Percentiles rank a stretch among this genome's conserved stretches.
These are phyloP conservation scores for Lycaon pictus DNA, from an alignment of 2,113 vertebrate genomes.

Conservation along the genomic window DNA sequence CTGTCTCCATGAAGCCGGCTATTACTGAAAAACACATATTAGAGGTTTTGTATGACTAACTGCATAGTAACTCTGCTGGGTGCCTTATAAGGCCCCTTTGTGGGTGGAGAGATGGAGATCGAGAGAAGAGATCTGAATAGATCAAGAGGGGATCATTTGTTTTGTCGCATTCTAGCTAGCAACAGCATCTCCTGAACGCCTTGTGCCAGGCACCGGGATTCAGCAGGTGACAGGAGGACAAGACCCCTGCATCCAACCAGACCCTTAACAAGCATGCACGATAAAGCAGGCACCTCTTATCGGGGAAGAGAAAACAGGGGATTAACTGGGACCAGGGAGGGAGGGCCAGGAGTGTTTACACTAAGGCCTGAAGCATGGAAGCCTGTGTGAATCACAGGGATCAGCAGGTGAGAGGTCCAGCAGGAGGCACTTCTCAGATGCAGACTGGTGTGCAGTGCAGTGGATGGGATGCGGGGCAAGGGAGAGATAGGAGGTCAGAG, in stretches of 20 bases:
- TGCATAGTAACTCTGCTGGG: neutral
- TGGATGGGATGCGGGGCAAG: neutral
- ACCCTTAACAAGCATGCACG: neutral
- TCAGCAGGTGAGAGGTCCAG: neutral
- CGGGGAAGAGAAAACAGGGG: neutral
- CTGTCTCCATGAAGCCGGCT: neutral
- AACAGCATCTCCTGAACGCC: neutral
- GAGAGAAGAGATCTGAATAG: neutral
- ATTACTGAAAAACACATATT: neutral
- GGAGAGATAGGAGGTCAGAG: neutral
- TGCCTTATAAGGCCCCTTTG: neutral
- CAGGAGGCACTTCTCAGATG: neutral
- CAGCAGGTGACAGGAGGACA: neutral
- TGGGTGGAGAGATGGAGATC: neutral
- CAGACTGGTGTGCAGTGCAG: neutral
- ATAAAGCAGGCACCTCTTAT: neutral
- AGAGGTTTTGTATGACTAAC: neutral
- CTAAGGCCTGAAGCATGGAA: neutral
- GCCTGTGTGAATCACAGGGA: neutral
- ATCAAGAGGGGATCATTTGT: neutral
- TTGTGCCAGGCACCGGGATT: neutral
- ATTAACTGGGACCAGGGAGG: neutral
- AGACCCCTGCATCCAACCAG: neutral
- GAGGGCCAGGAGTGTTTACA: neutral
- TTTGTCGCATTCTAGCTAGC: neutral